phyloP scores from a whole-genome alignment of 1,140 invertebrate genomes.

The Ceratosolen fusciceps region DNA sequence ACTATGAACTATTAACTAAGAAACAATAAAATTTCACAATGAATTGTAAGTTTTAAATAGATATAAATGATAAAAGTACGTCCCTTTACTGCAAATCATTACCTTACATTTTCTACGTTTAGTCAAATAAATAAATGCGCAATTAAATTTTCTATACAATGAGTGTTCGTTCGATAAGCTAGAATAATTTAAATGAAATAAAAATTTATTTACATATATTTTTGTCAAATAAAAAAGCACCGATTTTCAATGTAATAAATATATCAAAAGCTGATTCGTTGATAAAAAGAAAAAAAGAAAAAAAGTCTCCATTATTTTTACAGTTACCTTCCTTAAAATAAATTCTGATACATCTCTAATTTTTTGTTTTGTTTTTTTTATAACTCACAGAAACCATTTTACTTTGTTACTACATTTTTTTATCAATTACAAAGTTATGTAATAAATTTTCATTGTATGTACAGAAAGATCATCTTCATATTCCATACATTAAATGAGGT shows the following conservation, averaged over 20 bases:
- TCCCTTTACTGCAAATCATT: constrained; percentile 23
- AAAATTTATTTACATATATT: constrained; percentile 44
- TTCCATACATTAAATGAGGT: neutral
- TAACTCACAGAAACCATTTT: too few relatives aligned
- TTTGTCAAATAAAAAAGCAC: constrained; percentile 26
- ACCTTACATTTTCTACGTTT: constrained; percentile 30
- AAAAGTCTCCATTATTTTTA: neutral
- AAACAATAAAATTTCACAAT: too few relatives aligned
- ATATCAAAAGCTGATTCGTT: constrained; percentile 35
- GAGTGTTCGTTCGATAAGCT: constrained; percentile 15
- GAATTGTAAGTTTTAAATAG: constrained; percentile 27
- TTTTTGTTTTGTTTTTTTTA: too few relatives aligned
- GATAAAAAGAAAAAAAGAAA: too few relatives aligned
- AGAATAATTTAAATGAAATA: constrained; percentile 47
- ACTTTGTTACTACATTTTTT: too few relatives aligned
- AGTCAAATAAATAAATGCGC: constrained; percentile 41
- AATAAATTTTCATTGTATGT: too few relatives aligned
- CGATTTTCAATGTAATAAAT: constrained; percentile 39
- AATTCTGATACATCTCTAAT: neutral
- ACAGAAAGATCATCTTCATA: neutral
- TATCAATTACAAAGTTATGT: too few relatives aligned
- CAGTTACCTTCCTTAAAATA: neutral
- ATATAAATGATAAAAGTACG: constrained; percentile 14
- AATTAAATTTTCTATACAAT: constrained; percentile 44
- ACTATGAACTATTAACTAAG: constrained; percentile 22